phyloP scores from a whole-genome alignment of 30 jellyfish, hydroid and myxozoan species.

The Aurelia sp. region DNA sequence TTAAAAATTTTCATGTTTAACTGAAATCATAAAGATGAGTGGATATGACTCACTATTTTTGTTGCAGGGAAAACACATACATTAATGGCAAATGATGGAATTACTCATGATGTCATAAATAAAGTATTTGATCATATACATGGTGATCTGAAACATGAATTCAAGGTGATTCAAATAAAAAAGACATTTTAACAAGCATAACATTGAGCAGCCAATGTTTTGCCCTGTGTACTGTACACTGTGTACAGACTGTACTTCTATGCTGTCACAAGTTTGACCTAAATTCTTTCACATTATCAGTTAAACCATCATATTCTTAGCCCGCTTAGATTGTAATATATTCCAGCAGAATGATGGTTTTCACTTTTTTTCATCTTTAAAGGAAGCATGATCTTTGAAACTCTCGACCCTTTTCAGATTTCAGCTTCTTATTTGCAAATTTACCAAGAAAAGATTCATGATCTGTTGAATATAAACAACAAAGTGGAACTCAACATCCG shows the following conservation, averaged over 20 bases:
- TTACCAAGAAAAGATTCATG: conserved; percentile 94
- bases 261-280: no score
- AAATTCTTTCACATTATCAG: no score
- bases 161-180: conserved; percentile 69
- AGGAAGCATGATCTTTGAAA: no score
- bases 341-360: no score
- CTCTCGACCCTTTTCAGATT: conserved; percentile 42
- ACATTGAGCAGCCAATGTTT: no score
- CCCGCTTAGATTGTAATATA: no score
- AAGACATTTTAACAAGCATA: neutral
- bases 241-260: no score
- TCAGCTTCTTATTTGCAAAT: conserved; percentile 89
- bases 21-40: no score
- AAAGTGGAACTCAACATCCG: conserved; percentile 84
- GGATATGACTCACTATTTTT: neutral
- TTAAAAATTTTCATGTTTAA: no score
- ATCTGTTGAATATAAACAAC: conserved; percentile 65
- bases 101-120: conserved; percentile 77
- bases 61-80: conserved; percentile 92
- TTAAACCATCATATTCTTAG: no score
- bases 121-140: conserved; percentile 77
- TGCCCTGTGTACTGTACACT: no score
- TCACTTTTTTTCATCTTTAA: no score
- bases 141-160: conserved; percentile 74
- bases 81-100: conserved; percentile 94